Percentiles rank a stretch among this genome's conserved stretches.
phyloP scores from a whole-genome alignment of 1,140 invertebrate species.

The Bemisia tabaci region DNA sequence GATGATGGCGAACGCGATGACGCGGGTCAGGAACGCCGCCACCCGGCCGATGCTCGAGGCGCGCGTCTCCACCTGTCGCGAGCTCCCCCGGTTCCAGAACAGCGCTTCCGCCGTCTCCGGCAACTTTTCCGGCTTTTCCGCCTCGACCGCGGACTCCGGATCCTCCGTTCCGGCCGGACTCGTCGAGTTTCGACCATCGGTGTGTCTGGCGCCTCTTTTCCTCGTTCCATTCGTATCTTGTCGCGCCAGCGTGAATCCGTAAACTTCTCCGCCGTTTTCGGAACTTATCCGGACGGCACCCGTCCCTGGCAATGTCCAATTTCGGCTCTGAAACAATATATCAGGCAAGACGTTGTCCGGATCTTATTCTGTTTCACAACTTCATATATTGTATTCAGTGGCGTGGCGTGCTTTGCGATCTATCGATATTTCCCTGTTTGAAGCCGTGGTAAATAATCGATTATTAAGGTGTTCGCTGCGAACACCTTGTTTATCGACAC shows the following conservation, averaged over 20 bases:
- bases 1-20: not conserved
- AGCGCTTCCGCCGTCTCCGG: not conserved
- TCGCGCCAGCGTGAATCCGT: not conserved
- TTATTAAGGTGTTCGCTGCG: too few relatives aligned
- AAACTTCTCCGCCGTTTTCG: not conserved
- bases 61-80: not conserved
- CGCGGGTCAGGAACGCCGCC: not conserved
- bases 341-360: too few relatives aligned
- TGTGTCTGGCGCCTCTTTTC: not conserved
- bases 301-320: not conserved
- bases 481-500: too few relatives aligned
- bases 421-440: too few relatives aligned
- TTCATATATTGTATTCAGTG: too few relatives aligned
- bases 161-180: not conserved
- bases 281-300: not conserved
- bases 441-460: too few relatives aligned
- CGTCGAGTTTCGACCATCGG: not conserved
- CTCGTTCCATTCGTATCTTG: not conserved
- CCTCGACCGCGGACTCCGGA: too few relatives aligned
- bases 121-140: not conserved
- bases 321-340: not conserved
- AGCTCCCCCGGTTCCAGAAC: not conserved
- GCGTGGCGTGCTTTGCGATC: too few relatives aligned
- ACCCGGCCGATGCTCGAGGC: not conserved
- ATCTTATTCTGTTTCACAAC: too few relatives aligned